Evolutionary conservation across 2,113 vertebrate genomes (phyloP), one percentile per base, ranked within the genome.

Genomic region (Sterrhoptilus dennistouni): DNA sequence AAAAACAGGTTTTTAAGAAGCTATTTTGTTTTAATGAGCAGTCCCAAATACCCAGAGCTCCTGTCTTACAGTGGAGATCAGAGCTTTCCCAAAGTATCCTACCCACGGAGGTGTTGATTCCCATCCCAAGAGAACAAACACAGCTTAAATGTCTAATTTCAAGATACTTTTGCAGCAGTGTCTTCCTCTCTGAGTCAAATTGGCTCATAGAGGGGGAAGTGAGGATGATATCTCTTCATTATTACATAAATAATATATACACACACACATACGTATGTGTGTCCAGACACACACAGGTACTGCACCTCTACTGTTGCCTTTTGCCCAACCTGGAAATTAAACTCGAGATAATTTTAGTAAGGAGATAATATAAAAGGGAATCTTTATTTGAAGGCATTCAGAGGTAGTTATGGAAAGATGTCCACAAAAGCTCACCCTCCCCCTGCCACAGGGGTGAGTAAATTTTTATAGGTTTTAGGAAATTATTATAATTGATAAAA

Each of bases 11-110:
- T 93, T 82, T 91, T 33, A 66, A 54, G 87, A 91, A 94, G 44
- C n/a, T 91, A n/a, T 93, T 89, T 89, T 60, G 9, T 61, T 90
- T 74, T 94, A 93, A 90, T 81, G 79, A 94, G 36, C 33, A 90
- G 52, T 80, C 56, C 29, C 59, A 94, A 71, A 80, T 38, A 86
- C 56, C 8, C 82, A 66, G 54, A 91, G 28, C 29, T 95, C 38
- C 78, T 63, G 29, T 27, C 31, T 83, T n/a, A 14, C 31, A 72
- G 33, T 54, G 24, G 49, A 82, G 36, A 83, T 72, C 28, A 91
- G 78, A 83, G 27, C 14, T 90, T 83, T 70, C 52, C 47, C 54
- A 63, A 63, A 80, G 47, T 59, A 74, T 44, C 52, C 24, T 75
- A 60, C 69, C 38, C 35, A 54, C 0, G 0, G 47, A 90, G 18